Conservation (phyloP, 2,888 invertebrate genomes). For the Thereva unica region DNA sequence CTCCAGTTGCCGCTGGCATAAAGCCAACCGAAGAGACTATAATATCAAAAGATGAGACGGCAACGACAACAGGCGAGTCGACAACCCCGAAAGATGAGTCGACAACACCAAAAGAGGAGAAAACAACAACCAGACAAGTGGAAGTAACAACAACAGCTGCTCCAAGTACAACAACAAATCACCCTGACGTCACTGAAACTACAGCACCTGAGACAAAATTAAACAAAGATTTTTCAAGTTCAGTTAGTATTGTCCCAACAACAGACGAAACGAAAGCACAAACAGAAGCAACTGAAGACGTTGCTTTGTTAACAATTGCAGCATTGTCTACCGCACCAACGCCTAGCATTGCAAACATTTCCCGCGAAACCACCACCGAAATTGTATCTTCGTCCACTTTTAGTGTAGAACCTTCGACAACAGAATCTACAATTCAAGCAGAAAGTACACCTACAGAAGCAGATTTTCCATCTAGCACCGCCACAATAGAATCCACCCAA, state of each 20-base stretch:
- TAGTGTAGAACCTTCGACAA: too few species aligned
- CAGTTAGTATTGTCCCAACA: background rate
- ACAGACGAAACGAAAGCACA: background rate
- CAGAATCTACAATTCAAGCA: too few species aligned
- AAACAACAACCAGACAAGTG: constrained; percentile 40
- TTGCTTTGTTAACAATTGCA: background rate
- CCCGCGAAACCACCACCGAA: background rate
- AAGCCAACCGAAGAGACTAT: constrained; percentile 18
- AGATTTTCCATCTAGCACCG: too few species aligned
- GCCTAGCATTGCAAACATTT: background rate
- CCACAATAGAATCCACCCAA: too few species aligned
- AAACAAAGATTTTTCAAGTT: background rate
- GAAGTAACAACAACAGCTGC: constrained; percentile 39
- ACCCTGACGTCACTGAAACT: constrained; percentile 40
- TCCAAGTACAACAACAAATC: constrained; percentile 30
- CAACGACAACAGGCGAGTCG: constrained; percentile 17
- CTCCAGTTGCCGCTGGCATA: constrained; percentile 38
- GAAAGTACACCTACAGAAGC: too few species aligned
- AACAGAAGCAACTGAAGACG: background rate
- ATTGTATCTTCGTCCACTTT: too few species aligned
- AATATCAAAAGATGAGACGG: constrained; percentile 34
- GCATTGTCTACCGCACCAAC: background rate
- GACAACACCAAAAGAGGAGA: constrained; percentile 30
- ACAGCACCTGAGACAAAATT: constrained; percentile 21
- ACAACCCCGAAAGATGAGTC: constrained; percentile 35